Conservation (phyloP, 1,140 invertebrate genomes). For the Achroia grisella region DNA sequence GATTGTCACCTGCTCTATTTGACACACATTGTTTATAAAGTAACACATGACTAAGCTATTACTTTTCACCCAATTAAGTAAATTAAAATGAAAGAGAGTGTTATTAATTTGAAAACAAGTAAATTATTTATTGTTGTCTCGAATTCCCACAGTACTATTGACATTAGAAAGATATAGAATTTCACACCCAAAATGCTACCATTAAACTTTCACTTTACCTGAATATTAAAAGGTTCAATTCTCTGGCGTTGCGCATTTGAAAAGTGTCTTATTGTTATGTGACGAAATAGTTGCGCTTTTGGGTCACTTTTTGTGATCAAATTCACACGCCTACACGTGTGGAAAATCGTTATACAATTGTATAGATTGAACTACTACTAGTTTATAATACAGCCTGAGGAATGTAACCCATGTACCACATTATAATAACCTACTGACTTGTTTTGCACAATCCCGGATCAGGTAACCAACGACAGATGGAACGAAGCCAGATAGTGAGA, state of each 20-base stretch:
- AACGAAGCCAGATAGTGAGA: constrained; percentile 37
- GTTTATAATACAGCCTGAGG: constrained; percentile 11
- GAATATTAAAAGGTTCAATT: not conserved
- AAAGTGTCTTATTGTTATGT: constrained; percentile 2
- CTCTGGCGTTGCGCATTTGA: not conserved
- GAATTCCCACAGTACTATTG: constrained; percentile 25
- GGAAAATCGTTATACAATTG: constrained; percentile 17
- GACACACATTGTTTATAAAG: constrained; percentile 8
- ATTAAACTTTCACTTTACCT: not conserved
- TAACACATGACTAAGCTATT: constrained; percentile 7
- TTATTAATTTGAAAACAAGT: no score
- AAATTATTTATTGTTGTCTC: no score
- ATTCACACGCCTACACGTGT: constrained; percentile 57
- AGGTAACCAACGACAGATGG: constrained; percentile 55
- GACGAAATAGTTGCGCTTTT: constrained; percentile 33
- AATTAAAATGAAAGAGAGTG: not conserved
- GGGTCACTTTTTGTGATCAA: constrained; percentile 14
- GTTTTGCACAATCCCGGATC: constrained; percentile 40
- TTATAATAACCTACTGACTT: constrained; percentile 32
- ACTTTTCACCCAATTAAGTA: constrained; percentile 2
- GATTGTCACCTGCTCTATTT: constrained; percentile 22
- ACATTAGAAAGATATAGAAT: constrained; percentile 17
- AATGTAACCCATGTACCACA: constrained; percentile 15
- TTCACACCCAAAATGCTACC: constrained; percentile 1
- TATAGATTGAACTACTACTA: constrained; percentile 11